phyloP scores from a whole-genome alignment of 2,113 vertebrate species.

The Xiphias gladius region DNA sequence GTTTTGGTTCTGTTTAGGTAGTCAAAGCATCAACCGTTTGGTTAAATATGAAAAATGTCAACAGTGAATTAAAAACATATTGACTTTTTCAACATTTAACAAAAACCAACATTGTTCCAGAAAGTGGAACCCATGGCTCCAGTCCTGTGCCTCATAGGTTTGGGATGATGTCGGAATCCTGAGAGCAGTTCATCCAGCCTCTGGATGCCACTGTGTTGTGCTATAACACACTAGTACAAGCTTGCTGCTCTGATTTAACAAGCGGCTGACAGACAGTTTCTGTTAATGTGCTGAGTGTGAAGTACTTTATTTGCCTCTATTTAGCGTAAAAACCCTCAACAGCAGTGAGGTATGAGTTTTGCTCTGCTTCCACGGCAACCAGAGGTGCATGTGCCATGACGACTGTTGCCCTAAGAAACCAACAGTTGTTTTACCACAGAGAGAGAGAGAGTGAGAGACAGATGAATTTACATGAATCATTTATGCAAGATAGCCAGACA shows the following conservation, averaged over 20 bases:
- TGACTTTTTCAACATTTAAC: too few relatives aligned
- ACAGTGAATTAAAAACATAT: too few relatives aligned
- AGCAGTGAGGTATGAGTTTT: neutral
- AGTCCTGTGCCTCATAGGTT: too few relatives aligned
- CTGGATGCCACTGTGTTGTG: neutral
- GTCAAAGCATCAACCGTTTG: too few relatives aligned
- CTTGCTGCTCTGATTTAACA: conserved; percentile 2
- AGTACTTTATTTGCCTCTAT: conserved; percentile 9
- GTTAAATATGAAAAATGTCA: too few relatives aligned
- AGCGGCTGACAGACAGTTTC: conserved; percentile 3
- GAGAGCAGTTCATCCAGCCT: too few relatives aligned
- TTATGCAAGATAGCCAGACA: conserved; percentile 39
- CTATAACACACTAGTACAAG: neutral
- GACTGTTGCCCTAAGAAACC: conserved; percentile 9
- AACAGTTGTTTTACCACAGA: conserved; percentile 1
- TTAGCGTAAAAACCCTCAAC: conserved; percentile 6
- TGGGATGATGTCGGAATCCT: too few relatives aligned
- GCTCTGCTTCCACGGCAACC: neutral
- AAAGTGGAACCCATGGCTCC: too few relatives aligned
- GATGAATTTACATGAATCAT: conserved; percentile 58
- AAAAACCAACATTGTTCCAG: too few relatives aligned
- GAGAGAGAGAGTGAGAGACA: neutral
- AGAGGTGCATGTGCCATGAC: neutral
- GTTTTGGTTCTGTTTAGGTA: too few relatives aligned
- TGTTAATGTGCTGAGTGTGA: neutral